Evolutionary conservation across 1,140 invertebrate genomes (phyloP).

Genomic region (Dendroctonus ponderosae): DNA sequence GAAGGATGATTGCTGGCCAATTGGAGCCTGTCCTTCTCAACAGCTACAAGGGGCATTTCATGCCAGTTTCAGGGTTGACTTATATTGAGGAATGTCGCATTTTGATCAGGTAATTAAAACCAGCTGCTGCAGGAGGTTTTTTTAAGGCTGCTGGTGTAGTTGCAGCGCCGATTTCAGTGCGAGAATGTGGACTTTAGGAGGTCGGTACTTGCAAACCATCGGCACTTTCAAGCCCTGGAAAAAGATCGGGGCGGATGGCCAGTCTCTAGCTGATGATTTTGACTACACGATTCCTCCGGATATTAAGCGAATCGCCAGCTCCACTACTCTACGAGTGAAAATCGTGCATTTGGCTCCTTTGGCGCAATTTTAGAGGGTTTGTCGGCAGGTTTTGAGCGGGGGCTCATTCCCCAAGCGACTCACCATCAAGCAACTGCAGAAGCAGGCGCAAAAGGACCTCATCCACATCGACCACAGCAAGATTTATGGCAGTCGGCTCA

Average conservation of each 20-base stretch:
- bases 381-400: slow-evolving; percentile 42
- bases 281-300: slow-evolving; percentile 61
- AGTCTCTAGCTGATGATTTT: slow-evolving; percentile 35
- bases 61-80: slow-evolving; percentile 59
- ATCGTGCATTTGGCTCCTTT: neutral
- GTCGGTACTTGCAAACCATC: slow-evolving; percentile 67
- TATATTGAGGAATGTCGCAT: slow-evolving; percentile 61
- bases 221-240: slow-evolving; percentile 64
- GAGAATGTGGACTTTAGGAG: slow-evolving; percentile 66
- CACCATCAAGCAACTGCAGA: slow-evolving; percentile 44
- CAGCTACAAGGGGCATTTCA: slow-evolving; percentile 62
- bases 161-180: slow-evolving; percentile 70
- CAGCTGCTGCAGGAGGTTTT: neutral
- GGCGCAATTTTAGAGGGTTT: neutral
- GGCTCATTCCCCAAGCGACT: slow-evolving; percentile 40
- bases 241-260: slow-evolving; percentile 47
- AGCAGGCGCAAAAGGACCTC: slow-evolving; percentile 40
- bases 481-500: slow-evolving; percentile 48
- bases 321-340: slow-evolving; percentile 62
- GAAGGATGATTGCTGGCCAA: slow-evolving; percentile 60
- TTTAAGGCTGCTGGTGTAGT: slow-evolving; percentile 47
- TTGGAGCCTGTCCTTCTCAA: slow-evolving; percentile 63
- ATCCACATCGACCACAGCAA: slow-evolving; percentile 40
- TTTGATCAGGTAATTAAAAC: slow-evolving; percentile 57
- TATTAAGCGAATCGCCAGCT: slow-evolving; percentile 63